A percentile compares a stretch with the other conserved stretches of the same genome.
Evolutionary conservation across 1,140 invertebrate genomes (phyloP).

Genomic region (Paraescarpia echinospica): DNA sequence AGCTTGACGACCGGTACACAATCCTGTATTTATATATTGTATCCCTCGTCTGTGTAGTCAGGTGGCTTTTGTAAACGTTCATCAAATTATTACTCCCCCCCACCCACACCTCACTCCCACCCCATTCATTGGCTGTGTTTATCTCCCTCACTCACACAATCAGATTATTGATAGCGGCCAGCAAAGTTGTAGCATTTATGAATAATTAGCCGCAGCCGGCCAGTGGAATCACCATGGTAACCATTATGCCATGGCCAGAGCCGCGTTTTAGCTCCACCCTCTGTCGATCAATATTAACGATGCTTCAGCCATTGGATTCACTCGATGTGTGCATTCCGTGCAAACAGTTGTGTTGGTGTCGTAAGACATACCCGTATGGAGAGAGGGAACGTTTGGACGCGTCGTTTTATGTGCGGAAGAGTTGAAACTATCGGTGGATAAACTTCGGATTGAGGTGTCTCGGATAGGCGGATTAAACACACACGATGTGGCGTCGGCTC

Average conservation of each 20-base stretch:
- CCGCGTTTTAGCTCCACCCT: neutral
- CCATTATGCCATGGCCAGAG: neutral
- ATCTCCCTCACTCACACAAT: neutral
- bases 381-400: neutral
- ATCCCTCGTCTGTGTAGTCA: neutral
- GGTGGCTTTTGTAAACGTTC: neutral
- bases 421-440: neutral
- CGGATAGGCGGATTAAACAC: neutral
- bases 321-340: neutral
- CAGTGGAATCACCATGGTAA: neutral
- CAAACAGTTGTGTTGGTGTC: neutral
- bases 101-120: neutral
- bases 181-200: neutral
- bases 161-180: neutral
- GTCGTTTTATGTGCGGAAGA: neutral
- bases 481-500: neutral
- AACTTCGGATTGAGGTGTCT: neutral
- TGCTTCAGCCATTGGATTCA: neutral
- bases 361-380: neutral
- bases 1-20: neutral
- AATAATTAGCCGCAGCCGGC: neutral
- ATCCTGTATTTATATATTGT: neutral
- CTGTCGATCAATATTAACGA: neutral
- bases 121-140: neutral
- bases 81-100: neutral